Evolutionary conservation across 2,797 vertebrate genomes (phyloP).

Genomic region (Phoxinus dragarum): DNA sequence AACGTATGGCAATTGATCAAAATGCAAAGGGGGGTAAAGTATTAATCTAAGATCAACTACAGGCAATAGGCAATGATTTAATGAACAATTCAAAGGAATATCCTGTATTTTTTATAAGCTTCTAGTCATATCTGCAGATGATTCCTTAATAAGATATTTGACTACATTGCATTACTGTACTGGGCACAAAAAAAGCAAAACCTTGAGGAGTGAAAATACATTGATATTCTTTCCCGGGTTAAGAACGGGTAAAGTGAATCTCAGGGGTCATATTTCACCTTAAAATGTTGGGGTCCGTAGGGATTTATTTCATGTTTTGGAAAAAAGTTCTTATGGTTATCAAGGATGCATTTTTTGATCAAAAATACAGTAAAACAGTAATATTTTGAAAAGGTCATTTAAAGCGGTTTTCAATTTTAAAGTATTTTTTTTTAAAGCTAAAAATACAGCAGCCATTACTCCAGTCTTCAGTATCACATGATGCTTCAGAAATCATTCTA

Average conservation of each 20-base stretch:
- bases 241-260: neutral
- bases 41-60: slow-evolving; percentile 31
- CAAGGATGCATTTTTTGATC: neutral
- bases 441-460: neutral
- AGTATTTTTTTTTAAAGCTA: neutral
- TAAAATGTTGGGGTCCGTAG: neutral
- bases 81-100: slow-evolving; percentile 12
- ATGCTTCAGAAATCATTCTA: neutral
- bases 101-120: neutral
- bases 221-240: neutral
- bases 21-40: neutral
- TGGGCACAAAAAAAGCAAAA: neutral
- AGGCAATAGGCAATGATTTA: neutral
- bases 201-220: neutral
- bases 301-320: neutral
- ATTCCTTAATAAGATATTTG: slow-evolving; percentile 1
- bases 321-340: no score
- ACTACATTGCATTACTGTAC: neutral
- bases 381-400: neutral
- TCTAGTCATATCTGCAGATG: neutral
- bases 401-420: neutral
- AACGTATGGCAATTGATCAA: neutral
- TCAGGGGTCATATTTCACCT: neutral
- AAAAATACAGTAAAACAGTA: neutral
- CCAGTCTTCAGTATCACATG: neutral